A percentile compares a stretch with the other conserved stretches of the same genome.
These are phyloP conservation scores for Nyctibius grandis DNA, from an alignment of 2,797 vertebrate genomes.

Conservation along the genomic window DNA sequence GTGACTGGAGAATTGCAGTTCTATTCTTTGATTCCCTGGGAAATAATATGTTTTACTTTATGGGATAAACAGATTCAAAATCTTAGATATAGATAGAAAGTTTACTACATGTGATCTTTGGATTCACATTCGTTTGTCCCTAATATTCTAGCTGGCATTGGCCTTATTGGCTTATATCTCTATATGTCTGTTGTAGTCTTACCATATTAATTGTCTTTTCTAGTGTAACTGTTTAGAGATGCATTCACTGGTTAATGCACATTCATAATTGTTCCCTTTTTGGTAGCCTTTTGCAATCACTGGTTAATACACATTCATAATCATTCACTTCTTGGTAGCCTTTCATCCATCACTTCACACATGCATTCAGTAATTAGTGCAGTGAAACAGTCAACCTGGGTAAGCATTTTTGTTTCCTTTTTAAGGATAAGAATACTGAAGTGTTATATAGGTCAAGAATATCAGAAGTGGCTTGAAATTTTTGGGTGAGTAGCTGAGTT, in stretches of 20 bases:
- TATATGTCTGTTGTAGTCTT: neutral
- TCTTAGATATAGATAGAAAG: neutral
- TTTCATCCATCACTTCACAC: neutral
- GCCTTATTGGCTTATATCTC: neutral
- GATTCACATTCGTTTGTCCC: neutral
- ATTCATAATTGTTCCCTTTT: accelerated
- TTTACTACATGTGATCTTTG: neutral
- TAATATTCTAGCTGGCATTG: neutral
- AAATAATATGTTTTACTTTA: neutral
- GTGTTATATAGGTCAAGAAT: neutral
- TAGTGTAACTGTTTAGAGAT: neutral
- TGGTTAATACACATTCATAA: neutral
- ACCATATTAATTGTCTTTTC: neutral
- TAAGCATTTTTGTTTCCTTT: neutral
- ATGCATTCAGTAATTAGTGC: neutral
- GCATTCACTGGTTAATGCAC: neutral
- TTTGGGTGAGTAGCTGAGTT: neutral
- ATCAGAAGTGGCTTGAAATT: neutral
- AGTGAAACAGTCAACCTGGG: neutral
- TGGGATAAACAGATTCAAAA: neutral
- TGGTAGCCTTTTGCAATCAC: neutral
- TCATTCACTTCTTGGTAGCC: neutral
- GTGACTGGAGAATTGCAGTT: neutral
- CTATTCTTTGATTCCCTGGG: neutral
- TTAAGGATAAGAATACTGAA: neutral